These are phyloP conservation scores for Lasioglossum lativentre DNA, from an alignment of 2,888 invertebrate genomes.

Conservation along the genomic window DNA sequence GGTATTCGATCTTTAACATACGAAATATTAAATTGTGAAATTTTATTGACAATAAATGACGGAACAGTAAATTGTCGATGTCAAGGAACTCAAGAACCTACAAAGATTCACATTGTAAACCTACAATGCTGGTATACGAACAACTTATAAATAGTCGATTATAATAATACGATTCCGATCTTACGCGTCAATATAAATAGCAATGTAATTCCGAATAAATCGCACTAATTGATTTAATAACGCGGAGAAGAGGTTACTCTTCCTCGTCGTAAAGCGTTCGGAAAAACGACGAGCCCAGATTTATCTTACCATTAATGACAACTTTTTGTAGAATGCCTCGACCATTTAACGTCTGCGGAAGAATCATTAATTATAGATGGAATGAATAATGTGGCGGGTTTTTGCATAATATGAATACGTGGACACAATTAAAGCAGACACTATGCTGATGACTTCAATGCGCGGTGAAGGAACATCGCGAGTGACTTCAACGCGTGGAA, in stretches of 20 bases:
- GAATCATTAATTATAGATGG: background rate
- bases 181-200: background rate
- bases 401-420: background rate
- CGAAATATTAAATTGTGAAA: too few relatives aligned
- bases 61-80: background rate
- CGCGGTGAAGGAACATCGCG: background rate
- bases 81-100: background rate
- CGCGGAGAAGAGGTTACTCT: background rate
- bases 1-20: too few relatives aligned
- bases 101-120: too few relatives aligned
- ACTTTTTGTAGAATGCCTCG: background rate
- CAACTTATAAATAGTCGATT: background rate
- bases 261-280: background rate
- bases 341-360: background rate
- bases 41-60: too few relatives aligned
- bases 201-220: background rate
- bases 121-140: too few relatives aligned
- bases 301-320: background rate
- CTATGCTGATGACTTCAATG: background rate
- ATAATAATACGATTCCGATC: background rate
- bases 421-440: background rate
- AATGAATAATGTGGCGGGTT: background rate
- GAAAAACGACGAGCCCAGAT: background rate
- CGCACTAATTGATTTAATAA: background rate
- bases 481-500: background rate